phyloP scores from a whole-genome alignment of 2,888 invertebrate species.

The Zhuqinia jingwanae region DNA sequence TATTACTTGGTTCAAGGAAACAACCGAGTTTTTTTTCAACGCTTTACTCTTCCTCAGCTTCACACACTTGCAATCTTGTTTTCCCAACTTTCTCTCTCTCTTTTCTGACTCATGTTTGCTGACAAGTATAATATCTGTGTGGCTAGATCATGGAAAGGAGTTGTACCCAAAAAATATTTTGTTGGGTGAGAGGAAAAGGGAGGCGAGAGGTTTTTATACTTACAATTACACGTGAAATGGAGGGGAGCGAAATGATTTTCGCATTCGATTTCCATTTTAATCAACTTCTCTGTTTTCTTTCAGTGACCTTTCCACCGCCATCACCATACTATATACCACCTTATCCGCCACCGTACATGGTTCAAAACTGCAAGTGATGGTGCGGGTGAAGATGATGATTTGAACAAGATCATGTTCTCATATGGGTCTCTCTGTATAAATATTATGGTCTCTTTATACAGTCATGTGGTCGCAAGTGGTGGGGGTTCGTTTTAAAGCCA shows the following conservation, averaged over 20 bases:
- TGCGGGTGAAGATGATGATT: not conserved
- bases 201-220: slow-evolving; percentile 37
- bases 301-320: slow-evolving; percentile 57
- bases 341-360: not conserved
- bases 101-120: not conserved
- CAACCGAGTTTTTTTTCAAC: not conserved
- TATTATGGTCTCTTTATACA: no score
- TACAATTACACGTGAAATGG: slow-evolving; percentile 61
- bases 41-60: not conserved
- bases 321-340: not conserved
- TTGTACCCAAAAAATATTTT: no score
- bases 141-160: no score
- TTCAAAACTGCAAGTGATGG: not conserved
- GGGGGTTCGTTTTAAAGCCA: no score
- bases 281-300: slow-evolving; percentile 57
- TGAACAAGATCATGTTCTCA: not conserved
- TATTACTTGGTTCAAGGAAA: slow-evolving; percentile 16
- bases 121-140: no score
- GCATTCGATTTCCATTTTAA: slow-evolving; percentile 70
- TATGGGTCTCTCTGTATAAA: no score
- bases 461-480: no score
- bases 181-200: not conserved
- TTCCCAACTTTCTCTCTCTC: slow-evolving; percentile 8
- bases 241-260: slow-evolving; percentile 69
- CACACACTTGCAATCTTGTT: no score